Percentiles rank a stretch among this genome's conserved stretches.
phyloP scores from a whole-genome alignment of 2,888 invertebrate species.

The Athrips mouffetella region DNA sequence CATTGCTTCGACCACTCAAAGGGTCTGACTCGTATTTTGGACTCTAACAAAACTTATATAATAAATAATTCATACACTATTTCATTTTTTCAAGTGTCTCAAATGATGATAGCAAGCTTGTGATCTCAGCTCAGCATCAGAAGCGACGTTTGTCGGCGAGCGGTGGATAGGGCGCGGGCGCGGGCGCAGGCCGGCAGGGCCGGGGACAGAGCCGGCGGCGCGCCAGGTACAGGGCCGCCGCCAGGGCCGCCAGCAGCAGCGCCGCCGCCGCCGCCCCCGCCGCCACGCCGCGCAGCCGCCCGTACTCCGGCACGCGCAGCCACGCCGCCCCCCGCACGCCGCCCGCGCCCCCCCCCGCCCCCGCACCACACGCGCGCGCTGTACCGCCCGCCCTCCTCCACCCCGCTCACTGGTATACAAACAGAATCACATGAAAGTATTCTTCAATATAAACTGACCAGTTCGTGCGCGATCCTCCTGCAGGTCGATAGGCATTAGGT shows the following conservation, averaged over 20 bases:
- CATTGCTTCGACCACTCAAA: no score
- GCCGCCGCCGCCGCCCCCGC: conserved; percentile 85
- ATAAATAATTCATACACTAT: conserved; percentile 22
- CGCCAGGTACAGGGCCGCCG: conserved; percentile 75
- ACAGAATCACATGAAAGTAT: neutral
- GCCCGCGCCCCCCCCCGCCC: conserved; percentile 80
- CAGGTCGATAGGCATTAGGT: no score
- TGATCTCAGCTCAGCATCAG: conserved; percentile 22
- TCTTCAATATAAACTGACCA: neutral
- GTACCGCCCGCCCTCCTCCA: conserved; percentile 86
- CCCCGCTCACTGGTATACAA: conserved; percentile 78
- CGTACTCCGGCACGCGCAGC: conserved; percentile 83
- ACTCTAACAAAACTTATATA: conserved; percentile 18
- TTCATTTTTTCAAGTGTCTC: conserved; percentile 9
- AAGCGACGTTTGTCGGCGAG: conserved; percentile 35
- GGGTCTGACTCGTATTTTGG: no score
- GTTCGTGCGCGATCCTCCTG: no score
- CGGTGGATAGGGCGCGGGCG: no score
- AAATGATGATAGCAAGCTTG: neutral
- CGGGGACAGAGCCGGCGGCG: conserved; percentile 36
- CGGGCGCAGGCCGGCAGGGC: conserved; percentile 27
- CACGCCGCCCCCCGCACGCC: conserved; percentile 81
- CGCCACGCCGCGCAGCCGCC: conserved; percentile 83
- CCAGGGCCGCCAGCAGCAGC: conserved; percentile 81
- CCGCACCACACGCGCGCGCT: conserved; percentile 86